Base-by-base conservation (phyloP, 2,888 invertebrate genomes). In the Ceraclea dissimilis region DNA sequence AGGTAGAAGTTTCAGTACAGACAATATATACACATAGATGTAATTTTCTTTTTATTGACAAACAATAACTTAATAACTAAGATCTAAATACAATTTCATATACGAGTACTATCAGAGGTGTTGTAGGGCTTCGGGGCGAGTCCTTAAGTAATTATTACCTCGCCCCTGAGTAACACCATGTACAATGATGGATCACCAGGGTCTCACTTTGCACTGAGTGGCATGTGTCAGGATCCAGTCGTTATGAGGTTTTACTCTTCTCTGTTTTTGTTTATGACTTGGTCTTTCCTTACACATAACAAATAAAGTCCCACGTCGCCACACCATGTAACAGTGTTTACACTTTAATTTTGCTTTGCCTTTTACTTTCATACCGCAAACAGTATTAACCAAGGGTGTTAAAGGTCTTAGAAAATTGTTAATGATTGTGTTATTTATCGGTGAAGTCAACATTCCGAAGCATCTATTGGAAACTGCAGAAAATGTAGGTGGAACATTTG, bases 251-350 rank as follows among this genome's bases (percentile, higher is more conserved):
- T 81, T 80, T 57, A 83, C 79, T 57, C 81, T 79, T 77, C 85
- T 84, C 16, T 83, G 72, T 82, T 85, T 86, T 71, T 91, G 91
- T 67, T 93, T 93, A 67, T 93, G 93, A 34, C 91, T 80, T 19
- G 85, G 85, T 67, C 83, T 83, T 22, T 83, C 84, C 54, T 84
- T 84, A 64, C 93, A 93, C 63, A 88, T 81, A 44, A 89, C 82
- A 69, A 83, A 87, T 63, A 82, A 67, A 57, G 88, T 79, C 63
- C 85, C 81, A 64, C 88, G 78, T 55, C 86, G 73, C 46, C 79
- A 73, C 11, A 88, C 84, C 65, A 86, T 79, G 65, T 85, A 88
- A 67, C 93, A 93, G 65, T 86, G 85, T 69, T 84, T 85, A 67
- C 93, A 93, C 43, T 93, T 81, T 54, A 82, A 77, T 56, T 76